These are phyloP conservation scores for Prenolepis imparis DNA, from an alignment of 2,888 invertebrate species.

Conservation along the genomic window DNA sequence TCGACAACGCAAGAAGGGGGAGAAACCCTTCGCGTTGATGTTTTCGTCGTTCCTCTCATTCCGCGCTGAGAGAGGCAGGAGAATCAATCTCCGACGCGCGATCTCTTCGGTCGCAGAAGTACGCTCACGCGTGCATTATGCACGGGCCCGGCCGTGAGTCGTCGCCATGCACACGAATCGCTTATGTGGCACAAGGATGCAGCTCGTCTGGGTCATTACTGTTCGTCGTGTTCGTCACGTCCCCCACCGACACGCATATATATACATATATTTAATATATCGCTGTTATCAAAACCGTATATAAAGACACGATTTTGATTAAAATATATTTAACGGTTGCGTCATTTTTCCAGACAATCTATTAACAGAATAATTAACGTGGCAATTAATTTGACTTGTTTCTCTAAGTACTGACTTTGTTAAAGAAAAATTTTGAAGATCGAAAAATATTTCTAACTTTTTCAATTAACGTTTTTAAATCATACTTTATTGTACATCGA, in stretches of 20 bases:
- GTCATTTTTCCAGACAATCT: neutral
- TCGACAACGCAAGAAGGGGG: neutral
- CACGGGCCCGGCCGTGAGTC: constrained; percentile 41
- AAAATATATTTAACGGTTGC: neutral
- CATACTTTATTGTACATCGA: neutral
- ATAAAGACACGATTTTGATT: no score
- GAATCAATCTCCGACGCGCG: constrained; percentile 49
- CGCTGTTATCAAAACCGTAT: no score
- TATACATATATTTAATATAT: constrained; percentile 26
- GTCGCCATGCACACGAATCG: constrained; percentile 50
- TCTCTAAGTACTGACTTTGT: no score
- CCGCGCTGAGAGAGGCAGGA: constrained; percentile 13
- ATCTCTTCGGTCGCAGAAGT: constrained; percentile 46
- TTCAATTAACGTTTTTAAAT: neutral
- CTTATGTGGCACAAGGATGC: constrained; percentile 79
- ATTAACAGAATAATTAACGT: neutral
- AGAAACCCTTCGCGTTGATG: neutral
- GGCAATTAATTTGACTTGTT: neutral
- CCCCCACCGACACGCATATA: constrained; percentile 25
- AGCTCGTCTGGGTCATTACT: constrained; percentile 80
- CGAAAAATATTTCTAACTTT: no score
- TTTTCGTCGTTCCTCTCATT: constrained; percentile 23
- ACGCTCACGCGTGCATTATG: constrained; percentile 56
- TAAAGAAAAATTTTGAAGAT: neutral
- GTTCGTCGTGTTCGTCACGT: constrained; percentile 66